Percentiles rank a stretch among this genome's conserved stretches.
Evolutionary conservation across 2,797 vertebrate genomes (phyloP).

Genomic region (Smutsia temminckii): DNA sequence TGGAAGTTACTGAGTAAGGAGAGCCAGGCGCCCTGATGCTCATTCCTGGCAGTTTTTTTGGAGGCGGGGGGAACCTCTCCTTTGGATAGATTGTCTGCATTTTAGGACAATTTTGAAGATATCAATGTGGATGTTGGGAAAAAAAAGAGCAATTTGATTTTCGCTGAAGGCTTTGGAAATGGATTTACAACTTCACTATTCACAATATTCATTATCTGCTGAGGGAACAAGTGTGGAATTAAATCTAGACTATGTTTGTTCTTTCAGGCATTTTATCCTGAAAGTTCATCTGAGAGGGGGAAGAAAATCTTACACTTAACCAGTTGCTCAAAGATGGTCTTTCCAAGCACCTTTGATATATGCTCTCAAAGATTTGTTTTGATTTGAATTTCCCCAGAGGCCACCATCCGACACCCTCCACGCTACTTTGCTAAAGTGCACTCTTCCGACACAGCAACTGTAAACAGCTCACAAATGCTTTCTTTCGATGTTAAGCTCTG

Average conservation of each 20-base stretch:
- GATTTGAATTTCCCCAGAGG: background rate
- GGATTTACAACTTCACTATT: background rate
- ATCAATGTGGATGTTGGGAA: background rate
- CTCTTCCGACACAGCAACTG: background rate
- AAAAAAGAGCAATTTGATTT: background rate
- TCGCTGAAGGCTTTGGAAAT: background rate
- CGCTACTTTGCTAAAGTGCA: background rate
- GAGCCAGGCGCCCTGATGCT: background rate
- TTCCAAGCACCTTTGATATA: background rate
- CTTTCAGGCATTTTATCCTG: conserved; percentile 6
- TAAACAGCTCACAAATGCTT: background rate
- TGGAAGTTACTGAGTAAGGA: background rate
- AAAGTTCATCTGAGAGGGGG: background rate
- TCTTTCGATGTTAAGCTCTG: background rate
- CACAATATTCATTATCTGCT: background rate
- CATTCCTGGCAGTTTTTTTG: background rate
- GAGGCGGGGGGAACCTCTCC: too few species aligned
- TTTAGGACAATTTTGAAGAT: background rate
- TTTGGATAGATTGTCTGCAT: background rate
- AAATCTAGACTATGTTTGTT: background rate
- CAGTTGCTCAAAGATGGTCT: conserved; percentile 3
- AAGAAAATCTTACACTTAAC: background rate
- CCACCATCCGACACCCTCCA: background rate
- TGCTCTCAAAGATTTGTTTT: background rate
- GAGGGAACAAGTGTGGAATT: background rate